Evolutionary conservation across 2,113 vertebrate genomes (phyloP).

Genomic region (Microtus richardsoni): DNA sequence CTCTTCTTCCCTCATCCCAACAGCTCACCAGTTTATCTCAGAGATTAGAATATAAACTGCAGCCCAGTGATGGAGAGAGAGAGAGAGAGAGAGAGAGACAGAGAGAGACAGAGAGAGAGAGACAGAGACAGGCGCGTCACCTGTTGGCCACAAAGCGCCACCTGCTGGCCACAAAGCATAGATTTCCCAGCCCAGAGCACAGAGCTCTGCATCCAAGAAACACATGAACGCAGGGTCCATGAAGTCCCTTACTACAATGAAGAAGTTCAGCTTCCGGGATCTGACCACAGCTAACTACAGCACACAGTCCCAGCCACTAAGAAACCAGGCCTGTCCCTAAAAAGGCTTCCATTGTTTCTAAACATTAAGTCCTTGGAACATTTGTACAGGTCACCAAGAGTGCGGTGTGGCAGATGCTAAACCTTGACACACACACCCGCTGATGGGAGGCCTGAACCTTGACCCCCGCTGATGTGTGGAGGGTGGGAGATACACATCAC

Average conservation of each 20-base stretch:
- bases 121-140: too few relatives aligned
- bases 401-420: background rate
- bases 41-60: background rate
- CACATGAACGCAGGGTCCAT: accelerated
- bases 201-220: background rate
- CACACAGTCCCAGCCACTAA: background rate
- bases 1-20: background rate
- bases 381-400: accelerated
- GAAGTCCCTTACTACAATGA: accelerated
- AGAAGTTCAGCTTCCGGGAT: background rate
- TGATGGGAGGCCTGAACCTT: background rate
- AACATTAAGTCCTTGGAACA: background rate
- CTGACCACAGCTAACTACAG: background rate
- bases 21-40: background rate
- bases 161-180: background rate
- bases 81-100: too few relatives aligned
- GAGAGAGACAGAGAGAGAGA: too few relatives aligned
- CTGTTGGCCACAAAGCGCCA: background rate
- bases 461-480: background rate
- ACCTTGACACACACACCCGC: too few relatives aligned
- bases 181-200: background rate
- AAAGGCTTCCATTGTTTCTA: too few relatives aligned
- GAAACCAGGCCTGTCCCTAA: background rate
- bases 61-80: background rate
- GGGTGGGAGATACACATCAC: background rate